These are phyloP conservation scores for Drosophila suzukii DNA, from an alignment of 1,140 invertebrate species.

Conservation along the genomic window DNA sequence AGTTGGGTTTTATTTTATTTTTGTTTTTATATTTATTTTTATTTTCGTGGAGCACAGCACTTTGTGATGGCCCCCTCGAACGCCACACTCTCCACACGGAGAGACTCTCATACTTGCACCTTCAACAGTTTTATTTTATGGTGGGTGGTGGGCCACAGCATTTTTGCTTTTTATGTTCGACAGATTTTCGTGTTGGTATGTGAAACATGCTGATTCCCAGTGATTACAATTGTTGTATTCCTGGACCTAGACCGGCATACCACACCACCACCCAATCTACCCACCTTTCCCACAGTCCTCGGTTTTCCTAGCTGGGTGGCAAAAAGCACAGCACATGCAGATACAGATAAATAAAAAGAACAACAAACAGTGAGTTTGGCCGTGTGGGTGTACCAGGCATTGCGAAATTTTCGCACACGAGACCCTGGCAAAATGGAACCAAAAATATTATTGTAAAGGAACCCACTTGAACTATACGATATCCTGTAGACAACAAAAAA, in stretches of 20 bases:
- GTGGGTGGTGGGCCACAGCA: conserved; percentile 47
- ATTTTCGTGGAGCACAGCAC: conserved; percentile 65
- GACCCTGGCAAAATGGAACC: conserved; percentile 38
- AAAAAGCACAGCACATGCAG: conserved; percentile 62
- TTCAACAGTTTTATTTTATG: conserved; percentile 73
- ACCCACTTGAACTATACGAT: neutral
- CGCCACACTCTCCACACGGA: conserved; percentile 6
- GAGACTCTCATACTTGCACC: conserved; percentile 34
- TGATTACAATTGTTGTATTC: conserved; percentile 79
- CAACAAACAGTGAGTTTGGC: conserved; percentile 19
- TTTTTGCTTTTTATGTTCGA: conserved; percentile 81
- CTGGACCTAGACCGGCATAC: conserved; percentile 35
- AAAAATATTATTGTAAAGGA: conserved; percentile 20
- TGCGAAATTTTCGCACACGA: conserved; percentile 64
- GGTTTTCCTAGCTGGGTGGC: conserved; percentile 27
- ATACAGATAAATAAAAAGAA: conserved; percentile 74
- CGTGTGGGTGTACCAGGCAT: conserved; percentile 25
- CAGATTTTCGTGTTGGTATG: conserved; percentile 82
- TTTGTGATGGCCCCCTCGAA: conserved; percentile 39
- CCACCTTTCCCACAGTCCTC: neutral
- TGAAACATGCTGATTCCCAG: conserved; percentile 82
- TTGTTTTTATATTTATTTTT: conserved; percentile 21
- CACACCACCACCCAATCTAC: neutral
- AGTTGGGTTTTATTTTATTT: conserved; percentile 16
- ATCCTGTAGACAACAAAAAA: neutral